These are phyloP conservation scores for Scartelaos histophorus DNA, from an alignment of 2,113 vertebrate genomes.

Conservation along the genomic window DNA sequence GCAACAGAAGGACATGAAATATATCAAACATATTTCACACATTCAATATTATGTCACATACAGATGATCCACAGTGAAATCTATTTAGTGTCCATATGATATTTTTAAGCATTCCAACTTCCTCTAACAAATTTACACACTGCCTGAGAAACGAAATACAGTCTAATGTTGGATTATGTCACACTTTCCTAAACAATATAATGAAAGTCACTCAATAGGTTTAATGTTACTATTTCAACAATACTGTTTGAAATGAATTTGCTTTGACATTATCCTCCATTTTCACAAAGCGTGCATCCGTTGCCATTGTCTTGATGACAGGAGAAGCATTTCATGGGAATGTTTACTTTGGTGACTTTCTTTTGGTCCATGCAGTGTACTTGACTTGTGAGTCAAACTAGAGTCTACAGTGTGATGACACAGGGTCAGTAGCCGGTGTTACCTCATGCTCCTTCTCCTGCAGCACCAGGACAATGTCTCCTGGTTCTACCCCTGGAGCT, in stretches of 20 bases:
- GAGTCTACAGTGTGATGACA: not conserved
- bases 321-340: too few species aligned
- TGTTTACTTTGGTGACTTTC: too few species aligned
- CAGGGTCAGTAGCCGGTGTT: conserved; percentile 16
- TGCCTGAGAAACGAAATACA: not conserved
- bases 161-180: too few species aligned
- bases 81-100: not conserved
- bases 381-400: not conserved
- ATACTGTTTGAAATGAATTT: too few species aligned
- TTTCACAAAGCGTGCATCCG: not conserved
- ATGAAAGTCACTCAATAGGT: not conserved
- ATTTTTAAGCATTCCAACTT: not conserved
- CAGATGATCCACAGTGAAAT: not conserved
- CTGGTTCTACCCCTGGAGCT: conserved; percentile 93
- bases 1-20: not conserved
- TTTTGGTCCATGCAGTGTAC: not conserved
- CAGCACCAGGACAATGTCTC: conserved; percentile 94
- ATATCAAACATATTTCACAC: not conserved
- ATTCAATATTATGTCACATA: not conserved
- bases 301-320: not conserved
- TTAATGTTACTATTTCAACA: not conserved
- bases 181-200: too few species aligned
- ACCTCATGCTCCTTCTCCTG: conserved; percentile 99
- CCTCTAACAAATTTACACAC: not conserved
- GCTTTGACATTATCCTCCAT: not conserved